These are phyloP conservation scores for Apocheima hispidaria DNA, from an alignment of 2,888 invertebrate genomes.

Conservation along the genomic window DNA sequence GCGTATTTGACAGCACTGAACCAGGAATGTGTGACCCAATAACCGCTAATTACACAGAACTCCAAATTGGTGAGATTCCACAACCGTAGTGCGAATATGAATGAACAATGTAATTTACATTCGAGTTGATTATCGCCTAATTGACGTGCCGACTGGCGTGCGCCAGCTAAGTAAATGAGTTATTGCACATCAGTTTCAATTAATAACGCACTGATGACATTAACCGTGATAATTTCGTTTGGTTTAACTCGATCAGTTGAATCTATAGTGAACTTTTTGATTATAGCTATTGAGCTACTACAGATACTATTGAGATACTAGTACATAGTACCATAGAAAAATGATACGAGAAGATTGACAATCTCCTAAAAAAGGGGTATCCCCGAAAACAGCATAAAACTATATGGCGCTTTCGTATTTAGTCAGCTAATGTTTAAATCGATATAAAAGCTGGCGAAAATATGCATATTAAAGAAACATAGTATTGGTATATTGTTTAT, in stretches of 20 bases:
- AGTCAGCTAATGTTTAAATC: no score
- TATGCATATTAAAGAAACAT: no score
- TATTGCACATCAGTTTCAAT: slow-evolving; percentile 39
- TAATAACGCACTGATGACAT: slow-evolving; percentile 27
- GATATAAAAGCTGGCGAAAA: no score
- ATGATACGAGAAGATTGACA: no score
- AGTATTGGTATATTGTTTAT: no score
- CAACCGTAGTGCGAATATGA: slow-evolving; percentile 60
- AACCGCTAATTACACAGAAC: slow-evolving; percentile 48
- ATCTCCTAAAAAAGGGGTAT: no score
- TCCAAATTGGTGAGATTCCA: slow-evolving; percentile 65
- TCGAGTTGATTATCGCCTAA: slow-evolving; percentile 51
- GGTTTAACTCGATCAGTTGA: slow-evolving; percentile 3
- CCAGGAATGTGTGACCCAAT: slow-evolving; percentile 47
- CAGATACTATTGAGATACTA: no score
- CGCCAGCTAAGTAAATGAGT: slow-evolving; percentile 44
- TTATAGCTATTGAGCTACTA: not conserved
- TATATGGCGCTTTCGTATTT: no score
- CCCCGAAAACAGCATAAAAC: no score
- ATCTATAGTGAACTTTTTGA: not conserved
- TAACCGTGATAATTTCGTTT: slow-evolving; percentile 13
- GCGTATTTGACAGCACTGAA: not conserved
- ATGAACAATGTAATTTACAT: slow-evolving; percentile 64
- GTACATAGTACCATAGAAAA: no score
- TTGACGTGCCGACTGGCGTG: slow-evolving; percentile 48